These are phyloP conservation scores for Muntiacus reevesi DNA, from an alignment of 2,113 vertebrate species.

Conservation along the genomic window DNA sequence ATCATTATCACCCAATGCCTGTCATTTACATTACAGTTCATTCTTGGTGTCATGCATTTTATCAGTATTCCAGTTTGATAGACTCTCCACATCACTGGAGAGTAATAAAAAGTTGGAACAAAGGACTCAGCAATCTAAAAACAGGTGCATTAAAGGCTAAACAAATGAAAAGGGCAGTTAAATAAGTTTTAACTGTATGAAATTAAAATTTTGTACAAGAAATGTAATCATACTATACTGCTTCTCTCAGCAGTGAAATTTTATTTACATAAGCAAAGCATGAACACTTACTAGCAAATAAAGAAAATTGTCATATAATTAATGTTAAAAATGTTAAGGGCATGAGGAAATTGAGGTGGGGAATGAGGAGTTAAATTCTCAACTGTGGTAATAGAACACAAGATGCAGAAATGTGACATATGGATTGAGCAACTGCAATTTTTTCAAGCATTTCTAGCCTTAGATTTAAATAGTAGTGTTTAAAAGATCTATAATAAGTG, in stretches of 20 bases:
- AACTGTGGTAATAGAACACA: background rate
- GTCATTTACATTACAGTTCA: background rate
- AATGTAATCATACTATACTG: background rate
- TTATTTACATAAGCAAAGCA: background rate
- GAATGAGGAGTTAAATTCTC: background rate
- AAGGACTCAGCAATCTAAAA: background rate
- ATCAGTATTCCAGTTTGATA: background rate
- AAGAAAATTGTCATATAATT: background rate
- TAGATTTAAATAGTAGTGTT: background rate
- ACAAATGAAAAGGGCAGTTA: background rate
- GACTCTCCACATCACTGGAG: background rate
- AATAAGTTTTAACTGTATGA: background rate
- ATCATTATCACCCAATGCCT: background rate
- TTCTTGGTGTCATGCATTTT: background rate
- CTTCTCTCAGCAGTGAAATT: background rate
- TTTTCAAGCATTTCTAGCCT: background rate
- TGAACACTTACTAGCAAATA: background rate
- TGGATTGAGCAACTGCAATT: background rate
- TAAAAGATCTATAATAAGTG: background rate
- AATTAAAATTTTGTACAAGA: background rate
- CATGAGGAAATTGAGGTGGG: background rate
- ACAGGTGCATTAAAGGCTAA: background rate
- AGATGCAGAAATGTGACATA: background rate
- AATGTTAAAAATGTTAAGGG: background rate
- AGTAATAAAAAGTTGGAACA: background rate